Evolutionary conservation across 2,113 vertebrate species (phyloP), one percentile per base, ranked within the genome.

Genomic region (Sminthopsis crassicaudata): DNA sequence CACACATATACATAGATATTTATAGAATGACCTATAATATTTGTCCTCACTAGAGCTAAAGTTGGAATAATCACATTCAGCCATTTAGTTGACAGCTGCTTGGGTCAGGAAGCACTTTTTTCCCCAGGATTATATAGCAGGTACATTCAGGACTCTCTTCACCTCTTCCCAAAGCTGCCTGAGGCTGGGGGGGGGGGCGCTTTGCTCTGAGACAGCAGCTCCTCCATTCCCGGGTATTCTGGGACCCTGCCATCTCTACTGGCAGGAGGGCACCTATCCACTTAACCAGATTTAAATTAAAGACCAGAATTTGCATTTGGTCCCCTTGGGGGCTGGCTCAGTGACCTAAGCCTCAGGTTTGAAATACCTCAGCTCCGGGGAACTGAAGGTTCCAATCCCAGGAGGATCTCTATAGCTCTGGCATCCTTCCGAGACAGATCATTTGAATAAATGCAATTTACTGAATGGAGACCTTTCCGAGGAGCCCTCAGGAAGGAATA

Each of bases 401-500:
- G 51, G 95, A 95, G 97, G 88, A 46, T 92, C 93, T 96, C 95
- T 92, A 84, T 23, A 16, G 50, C 90, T 67, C 92, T 96, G 97
- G 91, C 95, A 90, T 92, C 84, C 90, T 97, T 97, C 95, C 93
- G 95, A 96, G 95, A 96, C 95, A 94, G 53, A 91, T 93, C 54
- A 97, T 97, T 97, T 98, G 96, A 97, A 97, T 97, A 97, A 97
- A 97, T 95, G 90, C 92, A 95, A 97, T 96, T 95, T 96, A 93
- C 90, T 48, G 92, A 97, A 96, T 53, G 93, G 94, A 95, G 93
- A 53, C 91, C 94, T 95, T 93, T 91, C 46, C 14, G 84, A 94
- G 50, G 54, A 88, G 89, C 55, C 89, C 94, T 93, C 88, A 89
- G 67, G 94, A 91, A 94, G 51, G 93, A 94, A 92, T 60, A 84